Percentiles rank a stretch among this genome's conserved stretches.
These are phyloP conservation scores for Odontocerum albicorne DNA, from an alignment of 2,888 invertebrate species.

Conservation along the genomic window DNA sequence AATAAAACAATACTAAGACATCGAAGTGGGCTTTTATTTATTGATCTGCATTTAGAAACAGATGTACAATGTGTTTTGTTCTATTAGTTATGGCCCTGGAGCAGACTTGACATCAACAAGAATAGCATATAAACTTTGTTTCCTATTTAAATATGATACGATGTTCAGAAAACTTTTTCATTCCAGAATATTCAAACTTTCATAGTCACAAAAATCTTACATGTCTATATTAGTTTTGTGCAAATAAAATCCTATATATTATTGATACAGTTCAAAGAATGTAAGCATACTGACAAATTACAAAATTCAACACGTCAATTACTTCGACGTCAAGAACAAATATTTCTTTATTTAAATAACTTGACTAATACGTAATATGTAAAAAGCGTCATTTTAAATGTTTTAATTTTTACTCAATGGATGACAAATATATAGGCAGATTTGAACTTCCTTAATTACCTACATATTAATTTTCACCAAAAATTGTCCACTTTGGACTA, in stretches of 20 bases:
- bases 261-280: slow-evolving; percentile 36
- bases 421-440: slow-evolving; percentile 36
- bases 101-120: slow-evolving; percentile 36
- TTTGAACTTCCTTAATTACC: slow-evolving; percentile 32
- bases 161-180: slow-evolving; percentile 34
- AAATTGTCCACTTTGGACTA: slow-evolving; percentile 35
- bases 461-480: slow-evolving; percentile 28
- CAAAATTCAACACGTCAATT: slow-evolving; percentile 35
- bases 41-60: slow-evolving; percentile 35
- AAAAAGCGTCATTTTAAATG: slow-evolving; percentile 36
- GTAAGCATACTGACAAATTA: slow-evolving; percentile 36
- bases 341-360: slow-evolving; percentile 29
- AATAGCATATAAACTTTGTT: slow-evolving; percentile 36
- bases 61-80: slow-evolving; percentile 34
- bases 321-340: slow-evolving; percentile 33
- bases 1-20: slow-evolving; percentile 35
- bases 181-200: slow-evolving; percentile 35
- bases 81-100: slow-evolving; percentile 32
- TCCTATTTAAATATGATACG: slow-evolving; percentile 31
- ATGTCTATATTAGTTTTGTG: slow-evolving; percentile 35
- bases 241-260: slow-evolving; percentile 36
- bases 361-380: slow-evolving; percentile 36
- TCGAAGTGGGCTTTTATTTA: slow-evolving; percentile 36
- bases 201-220: slow-evolving; percentile 36
- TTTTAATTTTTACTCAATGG: slow-evolving; percentile 29